phyloP scores from a whole-genome alignment of 2,113 vertebrate genomes.

The Labeo rohita region DNA sequence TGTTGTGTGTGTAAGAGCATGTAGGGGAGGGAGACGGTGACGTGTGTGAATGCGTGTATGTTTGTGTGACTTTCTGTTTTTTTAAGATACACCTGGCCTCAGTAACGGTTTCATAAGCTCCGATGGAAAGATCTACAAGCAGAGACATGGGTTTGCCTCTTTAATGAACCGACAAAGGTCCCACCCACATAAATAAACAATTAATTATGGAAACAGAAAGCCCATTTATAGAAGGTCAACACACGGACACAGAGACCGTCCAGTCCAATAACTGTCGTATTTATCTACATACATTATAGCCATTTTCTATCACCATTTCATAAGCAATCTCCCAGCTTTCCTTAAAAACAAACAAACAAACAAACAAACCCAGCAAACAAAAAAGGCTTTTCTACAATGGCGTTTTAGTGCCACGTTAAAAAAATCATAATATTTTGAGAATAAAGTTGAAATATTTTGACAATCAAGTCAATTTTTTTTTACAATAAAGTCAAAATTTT shows the following conservation, averaged over 20 bases:
- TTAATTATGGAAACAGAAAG: constrained; percentile 67
- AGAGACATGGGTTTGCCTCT: constrained; percentile 56
- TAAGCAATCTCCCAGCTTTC: constrained; percentile 10
- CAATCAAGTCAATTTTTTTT: no score
- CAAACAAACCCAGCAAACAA: background rate
- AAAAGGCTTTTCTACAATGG: background rate
- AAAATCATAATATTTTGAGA: no score
- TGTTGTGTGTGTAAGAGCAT: constrained; percentile 1
- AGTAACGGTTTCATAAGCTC: constrained; percentile 61
- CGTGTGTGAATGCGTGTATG: background rate
- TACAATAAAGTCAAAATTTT: no score
- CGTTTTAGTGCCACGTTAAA: no score
- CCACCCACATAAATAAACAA: constrained; percentile 77
- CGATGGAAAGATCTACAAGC: constrained; percentile 68
- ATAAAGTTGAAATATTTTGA: no score
- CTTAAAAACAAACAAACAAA: constrained; percentile 48
- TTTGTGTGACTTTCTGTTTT: constrained; percentile 25
- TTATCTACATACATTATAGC: constrained; percentile 11
- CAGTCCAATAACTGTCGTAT: constrained; percentile 29
- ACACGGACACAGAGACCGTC: background rate
- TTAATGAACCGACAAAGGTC: constrained; percentile 78
- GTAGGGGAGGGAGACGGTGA: background rate
- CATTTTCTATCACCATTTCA: background rate
- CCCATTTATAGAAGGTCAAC: constrained; percentile 60
- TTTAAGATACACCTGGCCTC: constrained; percentile 50